Conservation (phyloP, 92 coral and sea anemone species). For the Umimayanthus chanpuru region DNA sequence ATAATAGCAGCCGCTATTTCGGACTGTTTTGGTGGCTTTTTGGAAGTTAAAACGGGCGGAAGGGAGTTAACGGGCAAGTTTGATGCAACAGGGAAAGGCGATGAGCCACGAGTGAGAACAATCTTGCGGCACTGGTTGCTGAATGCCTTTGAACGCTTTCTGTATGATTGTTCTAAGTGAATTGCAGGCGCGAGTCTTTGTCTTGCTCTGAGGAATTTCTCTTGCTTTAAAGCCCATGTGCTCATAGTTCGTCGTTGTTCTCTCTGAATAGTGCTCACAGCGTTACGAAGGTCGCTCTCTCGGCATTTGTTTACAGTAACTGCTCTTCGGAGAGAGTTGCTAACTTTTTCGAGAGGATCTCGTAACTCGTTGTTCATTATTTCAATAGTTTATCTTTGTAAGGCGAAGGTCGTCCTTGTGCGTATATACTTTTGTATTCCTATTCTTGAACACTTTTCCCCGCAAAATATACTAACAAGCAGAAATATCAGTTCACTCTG, state of each 20-base stretch:
- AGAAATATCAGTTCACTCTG: neutral
- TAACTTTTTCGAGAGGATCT: constrained; percentile 84
- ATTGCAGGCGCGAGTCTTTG: constrained; percentile 73
- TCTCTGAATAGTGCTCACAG: constrained; percentile 79
- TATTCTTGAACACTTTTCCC: neutral
- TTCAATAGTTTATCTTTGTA: neutral
- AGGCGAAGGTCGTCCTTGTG: neutral
- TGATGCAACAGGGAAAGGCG: neutral
- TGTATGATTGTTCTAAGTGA: neutral
- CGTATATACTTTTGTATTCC: neutral
- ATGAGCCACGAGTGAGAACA: constrained; percentile 1
- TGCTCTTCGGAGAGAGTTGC: constrained; percentile 87
- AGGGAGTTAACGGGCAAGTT: neutral
- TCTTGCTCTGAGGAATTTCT: constrained; percentile 80
- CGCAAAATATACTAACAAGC: neutral
- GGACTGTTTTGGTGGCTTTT: constrained; percentile 19
- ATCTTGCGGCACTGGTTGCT: neutral
- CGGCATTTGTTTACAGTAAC: constrained; percentile 83
- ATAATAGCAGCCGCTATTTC: constrained; percentile 7
- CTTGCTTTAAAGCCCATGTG: constrained; percentile 80
- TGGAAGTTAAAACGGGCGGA: constrained; percentile 29
- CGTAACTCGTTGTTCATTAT: constrained; percentile 76
- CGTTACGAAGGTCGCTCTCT: constrained; percentile 77
- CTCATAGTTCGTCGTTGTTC: constrained; percentile 76
- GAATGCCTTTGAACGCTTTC: neutral